Conservation (phyloP, 2,113 vertebrate species). For the Sclerurus mexicanus region DNA sequence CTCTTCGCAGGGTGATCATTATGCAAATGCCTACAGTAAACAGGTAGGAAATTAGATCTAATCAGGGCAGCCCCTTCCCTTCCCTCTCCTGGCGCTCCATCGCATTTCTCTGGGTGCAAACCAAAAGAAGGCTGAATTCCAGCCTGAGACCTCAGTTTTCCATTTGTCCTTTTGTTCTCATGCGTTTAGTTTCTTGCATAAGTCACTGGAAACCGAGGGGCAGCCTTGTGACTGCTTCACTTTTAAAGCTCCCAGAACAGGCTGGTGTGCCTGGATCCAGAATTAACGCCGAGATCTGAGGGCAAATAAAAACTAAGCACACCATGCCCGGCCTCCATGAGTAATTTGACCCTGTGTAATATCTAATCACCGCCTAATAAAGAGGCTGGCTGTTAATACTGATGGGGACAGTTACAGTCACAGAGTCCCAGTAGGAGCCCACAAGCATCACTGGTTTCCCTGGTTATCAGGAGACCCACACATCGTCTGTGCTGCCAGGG, state of each 20-base stretch:
- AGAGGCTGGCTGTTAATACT: background rate
- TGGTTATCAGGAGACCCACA: background rate
- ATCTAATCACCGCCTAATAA: background rate
- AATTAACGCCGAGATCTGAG: background rate
- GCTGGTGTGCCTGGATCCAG: background rate
- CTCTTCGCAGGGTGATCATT: conserved; percentile 46
- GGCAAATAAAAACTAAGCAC: background rate
- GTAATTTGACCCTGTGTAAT: background rate
- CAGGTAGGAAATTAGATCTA: conserved; percentile 71
- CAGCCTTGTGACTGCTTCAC: conserved; percentile 38
- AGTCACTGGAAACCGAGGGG: conserved; percentile 29
- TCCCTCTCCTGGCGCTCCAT: background rate
- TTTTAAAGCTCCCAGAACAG: background rate
- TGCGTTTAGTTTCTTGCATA: background rate
- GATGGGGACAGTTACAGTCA: background rate
- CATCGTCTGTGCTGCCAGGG: rapidly evolving
- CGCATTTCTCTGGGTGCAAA: background rate
- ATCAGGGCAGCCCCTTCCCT: conserved; percentile 49
- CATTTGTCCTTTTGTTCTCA: background rate
- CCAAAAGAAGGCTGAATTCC: background rate
- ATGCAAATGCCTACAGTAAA: conserved; percentile 66
- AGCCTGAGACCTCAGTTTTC: background rate
- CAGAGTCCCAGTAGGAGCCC: background rate
- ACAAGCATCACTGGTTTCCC: background rate
- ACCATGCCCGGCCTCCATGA: background rate